Evolutionary conservation across 2,888 invertebrate genomes (phyloP), one percentile per base, ranked within the genome.

Genomic region (Tubulanus polymorphus): DNA sequence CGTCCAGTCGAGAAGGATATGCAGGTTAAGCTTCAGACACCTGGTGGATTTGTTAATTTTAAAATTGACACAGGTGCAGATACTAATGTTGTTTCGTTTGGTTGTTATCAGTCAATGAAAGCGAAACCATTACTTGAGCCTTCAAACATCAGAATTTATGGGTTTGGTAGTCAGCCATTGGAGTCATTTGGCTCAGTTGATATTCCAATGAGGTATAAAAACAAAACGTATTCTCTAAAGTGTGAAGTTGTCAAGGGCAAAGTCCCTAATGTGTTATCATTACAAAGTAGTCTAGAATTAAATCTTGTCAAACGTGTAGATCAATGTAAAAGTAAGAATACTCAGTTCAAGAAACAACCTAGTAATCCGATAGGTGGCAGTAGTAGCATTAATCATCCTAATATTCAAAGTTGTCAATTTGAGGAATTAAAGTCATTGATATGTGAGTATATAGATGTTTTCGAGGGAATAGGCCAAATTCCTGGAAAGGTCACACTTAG

Each of bases 21-120:
- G 6, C 32, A n/a, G 25, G 23, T 30, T 20, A 23, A 30, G 18
- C 15, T 45, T 45, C 15, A 12, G 3, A 15, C 5, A 5, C 15
- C n/a, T 15, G 51, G 51, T 18, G 15, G 15, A 5, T 18, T 15
- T 12, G 18, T 37, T 3, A 12, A 26, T 25, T 51, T 37, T 30
- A 51, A 51, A 27, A 8, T 51, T 20, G 51, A 51, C n/a, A 51
- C 51, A 3, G 51, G 30, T 2, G 51, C 51, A n/a, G 51, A 51
- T n/a, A 45, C 27, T 15, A 37, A 25, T 18, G 51, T 51, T n/a
- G 3, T 51, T 3, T 45, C 51, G 18, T 10, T 15, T 2, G 2
- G 41, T 3, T 2, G 8, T 2, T 51, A 28, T 15, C 10, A 20
- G 1, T 12, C 27, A 18, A 18, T 20, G 5, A 45, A 28, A 27